Conservation (phyloP, 2,888 invertebrate genomes). For the Ophion ventricosus region DNA sequence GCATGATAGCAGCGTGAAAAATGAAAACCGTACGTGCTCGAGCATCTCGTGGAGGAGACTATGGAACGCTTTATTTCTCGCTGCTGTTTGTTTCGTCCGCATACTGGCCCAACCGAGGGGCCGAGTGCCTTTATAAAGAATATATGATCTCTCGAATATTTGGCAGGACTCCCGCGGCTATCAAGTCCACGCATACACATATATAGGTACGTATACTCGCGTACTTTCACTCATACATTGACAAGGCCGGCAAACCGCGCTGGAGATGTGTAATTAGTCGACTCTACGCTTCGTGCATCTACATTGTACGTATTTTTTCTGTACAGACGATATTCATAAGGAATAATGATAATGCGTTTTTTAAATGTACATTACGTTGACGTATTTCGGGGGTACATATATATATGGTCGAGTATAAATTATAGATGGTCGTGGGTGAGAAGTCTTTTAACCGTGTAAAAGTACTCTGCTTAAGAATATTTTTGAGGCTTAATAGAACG, state of each 20-base stretch:
- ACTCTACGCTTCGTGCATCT: neutral
- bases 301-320: neutral
- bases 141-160: conserved; percentile 56
- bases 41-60: conserved; percentile 59
- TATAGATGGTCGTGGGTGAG: too few relatives aligned
- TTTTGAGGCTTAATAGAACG: too few relatives aligned
- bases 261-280: conserved; percentile 49
- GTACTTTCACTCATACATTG: conserved; percentile 1
- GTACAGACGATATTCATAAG: neutral
- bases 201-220: neutral
- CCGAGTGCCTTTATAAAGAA: conserved; percentile 28
- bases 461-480: too few relatives aligned
- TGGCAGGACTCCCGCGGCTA: conserved; percentile 43
- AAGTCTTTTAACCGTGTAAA: too few relatives aligned
- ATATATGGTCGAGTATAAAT: too few relatives aligned
- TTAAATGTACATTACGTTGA: too few relatives aligned
- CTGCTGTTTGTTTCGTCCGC: conserved; percentile 55
- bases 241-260: neutral
- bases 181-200: conserved; percentile 17
- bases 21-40: conserved; percentile 71
- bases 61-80: conserved; percentile 48
- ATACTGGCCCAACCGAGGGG: conserved; percentile 44
- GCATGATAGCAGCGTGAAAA: conserved; percentile 68
- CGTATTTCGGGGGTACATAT: too few relatives aligned
- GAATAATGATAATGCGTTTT: too few relatives aligned